These are phyloP conservation scores for Poeciliopsis gracilis DNA, from an alignment of 2,797 vertebrate genomes.

Conservation along the genomic window DNA sequence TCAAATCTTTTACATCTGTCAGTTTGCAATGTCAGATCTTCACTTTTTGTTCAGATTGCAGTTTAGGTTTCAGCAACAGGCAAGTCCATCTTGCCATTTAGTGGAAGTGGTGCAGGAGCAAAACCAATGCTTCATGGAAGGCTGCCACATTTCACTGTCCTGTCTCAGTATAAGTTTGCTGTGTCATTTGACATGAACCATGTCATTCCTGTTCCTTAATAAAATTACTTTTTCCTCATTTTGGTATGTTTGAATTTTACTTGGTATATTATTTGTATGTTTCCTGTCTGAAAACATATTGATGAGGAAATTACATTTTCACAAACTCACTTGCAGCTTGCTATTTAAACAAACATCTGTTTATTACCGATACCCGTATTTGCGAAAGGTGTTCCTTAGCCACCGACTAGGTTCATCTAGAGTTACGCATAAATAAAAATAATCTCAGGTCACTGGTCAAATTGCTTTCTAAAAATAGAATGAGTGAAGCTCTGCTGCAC, in stretches of 20 bases:
- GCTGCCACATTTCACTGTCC: conserved; percentile 47
- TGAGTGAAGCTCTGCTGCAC: conserved; percentile 1
- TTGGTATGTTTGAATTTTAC: conserved; percentile 25
- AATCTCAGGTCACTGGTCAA: conserved; percentile 34
- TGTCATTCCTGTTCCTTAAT: conserved; percentile 46
- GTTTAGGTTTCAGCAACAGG: conserved; percentile 33
- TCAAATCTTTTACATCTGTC: conserved; percentile 42
- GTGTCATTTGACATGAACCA: conserved; percentile 28
- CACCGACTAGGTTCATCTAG: conserved; percentile 34
- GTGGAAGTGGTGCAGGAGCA: conserved; percentile 4
- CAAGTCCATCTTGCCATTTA: conserved; percentile 5
- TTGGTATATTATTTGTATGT: conserved; percentile 9
- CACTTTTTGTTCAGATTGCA: conserved; percentile 22
- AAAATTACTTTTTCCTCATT: conserved; percentile 47
- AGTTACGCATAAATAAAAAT: conserved; percentile 59
- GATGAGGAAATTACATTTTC: conserved; percentile 18
- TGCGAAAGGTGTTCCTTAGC: conserved; percentile 30
- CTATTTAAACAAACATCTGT: conserved; percentile 41
- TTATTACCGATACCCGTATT: conserved; percentile 22
- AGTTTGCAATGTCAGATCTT: conserved; percentile 22
- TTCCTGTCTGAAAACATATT: neutral
- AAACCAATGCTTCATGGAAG: conserved; percentile 42
- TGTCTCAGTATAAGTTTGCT: conserved; percentile 40
- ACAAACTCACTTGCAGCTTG: conserved; percentile 12
- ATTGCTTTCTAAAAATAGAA: conserved; percentile 45